Evolutionary conservation across 1,140 invertebrate genomes (phyloP).

Genomic region (Eriocheir sinensis): DNA sequence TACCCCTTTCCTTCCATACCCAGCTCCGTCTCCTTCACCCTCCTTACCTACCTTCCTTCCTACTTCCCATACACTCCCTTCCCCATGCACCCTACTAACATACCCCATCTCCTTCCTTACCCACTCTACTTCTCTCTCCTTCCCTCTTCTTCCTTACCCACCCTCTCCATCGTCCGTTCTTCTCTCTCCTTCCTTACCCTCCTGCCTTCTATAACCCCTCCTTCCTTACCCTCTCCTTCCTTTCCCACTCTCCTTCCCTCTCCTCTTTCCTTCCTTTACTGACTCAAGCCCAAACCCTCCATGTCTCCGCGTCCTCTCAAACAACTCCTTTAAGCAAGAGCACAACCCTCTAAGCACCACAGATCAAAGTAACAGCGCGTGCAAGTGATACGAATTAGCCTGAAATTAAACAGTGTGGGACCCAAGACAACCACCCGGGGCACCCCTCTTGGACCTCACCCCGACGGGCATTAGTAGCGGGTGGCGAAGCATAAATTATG

Average conservation of each 20-base stretch:
- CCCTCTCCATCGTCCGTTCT: background rate
- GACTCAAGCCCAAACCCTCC: too few species aligned
- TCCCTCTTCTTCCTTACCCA: background rate
- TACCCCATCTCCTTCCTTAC: background rate
- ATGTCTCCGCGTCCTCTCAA: too few species aligned
- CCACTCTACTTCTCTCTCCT: background rate
- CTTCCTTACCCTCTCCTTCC: background rate
- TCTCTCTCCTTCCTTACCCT: background rate
- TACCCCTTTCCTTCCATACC: too few species aligned
- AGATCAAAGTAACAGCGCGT: too few species aligned
- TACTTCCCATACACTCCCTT: background rate
- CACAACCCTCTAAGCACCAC: too few species aligned
- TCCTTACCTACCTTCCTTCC: background rate
- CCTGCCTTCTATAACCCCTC: too few species aligned
- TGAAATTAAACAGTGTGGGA: background rate
- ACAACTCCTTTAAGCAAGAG: too few species aligned
- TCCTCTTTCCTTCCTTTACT: too few species aligned
- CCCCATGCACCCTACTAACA: background rate
- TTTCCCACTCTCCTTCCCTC: too few species aligned
- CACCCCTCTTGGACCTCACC: slow-evolving; percentile 18
- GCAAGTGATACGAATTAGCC: too few species aligned
- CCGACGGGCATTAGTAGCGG: slow-evolving; percentile 17
- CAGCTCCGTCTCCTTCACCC: too few species aligned
- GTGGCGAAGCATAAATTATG: slow-evolving; percentile 40
- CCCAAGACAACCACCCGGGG: background rate